Conservation (phyloP, 2,113 vertebrate genomes). For the Odocoileus hemionus region DNA sequence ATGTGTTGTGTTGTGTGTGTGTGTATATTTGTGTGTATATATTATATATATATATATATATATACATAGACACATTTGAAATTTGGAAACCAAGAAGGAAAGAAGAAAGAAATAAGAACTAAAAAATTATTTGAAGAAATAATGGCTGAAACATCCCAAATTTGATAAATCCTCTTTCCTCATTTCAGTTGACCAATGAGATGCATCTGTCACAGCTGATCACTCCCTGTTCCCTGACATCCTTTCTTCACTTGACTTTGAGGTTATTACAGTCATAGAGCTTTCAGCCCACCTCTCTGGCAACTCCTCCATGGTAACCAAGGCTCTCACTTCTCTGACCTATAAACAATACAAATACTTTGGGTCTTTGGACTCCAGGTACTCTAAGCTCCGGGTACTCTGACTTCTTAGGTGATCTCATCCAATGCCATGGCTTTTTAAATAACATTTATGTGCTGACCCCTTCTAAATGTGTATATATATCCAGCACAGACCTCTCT, state of each 20-base stretch:
- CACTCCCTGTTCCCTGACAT: background rate
- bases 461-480: background rate
- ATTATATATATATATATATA: background rate
- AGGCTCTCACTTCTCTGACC: background rate
- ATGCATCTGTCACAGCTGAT: background rate
- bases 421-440: background rate
- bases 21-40: rapidly evolving
- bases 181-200: background rate
- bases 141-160: background rate
- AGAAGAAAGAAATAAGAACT: background rate
- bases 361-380: background rate
- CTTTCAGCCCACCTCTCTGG: background rate
- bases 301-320: background rate
- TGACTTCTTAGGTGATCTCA: background rate
- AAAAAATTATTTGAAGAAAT: background rate
- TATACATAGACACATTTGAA: background rate
- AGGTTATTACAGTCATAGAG: background rate
- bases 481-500: background rate
- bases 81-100: background rate
- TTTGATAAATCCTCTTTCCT: background rate
- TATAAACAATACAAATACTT: background rate
- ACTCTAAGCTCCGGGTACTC: background rate
- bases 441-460: background rate
- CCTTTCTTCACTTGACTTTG: background rate
- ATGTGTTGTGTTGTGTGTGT: background rate